A percentile compares a stretch with the other conserved stretches of the same genome.
These are phyloP conservation scores for Chlorops oryzae DNA, from an alignment of 1,140 invertebrate genomes.

Conservation along the genomic window DNA sequence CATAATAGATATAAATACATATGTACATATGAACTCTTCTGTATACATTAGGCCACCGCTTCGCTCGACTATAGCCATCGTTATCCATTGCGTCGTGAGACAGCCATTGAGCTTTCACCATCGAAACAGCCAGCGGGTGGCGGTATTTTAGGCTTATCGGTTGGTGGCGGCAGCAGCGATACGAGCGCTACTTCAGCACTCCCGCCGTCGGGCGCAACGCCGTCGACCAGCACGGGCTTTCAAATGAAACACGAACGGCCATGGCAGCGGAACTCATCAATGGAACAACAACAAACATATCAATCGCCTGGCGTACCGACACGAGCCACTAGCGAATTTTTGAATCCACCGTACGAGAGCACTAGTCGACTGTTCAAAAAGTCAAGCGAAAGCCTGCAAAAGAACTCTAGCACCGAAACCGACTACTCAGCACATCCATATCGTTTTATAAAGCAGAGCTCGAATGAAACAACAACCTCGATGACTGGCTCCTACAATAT, in stretches of 20 bases:
- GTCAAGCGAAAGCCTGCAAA: conserved; percentile 45
- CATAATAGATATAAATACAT: background rate
- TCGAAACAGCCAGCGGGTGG: conserved; percentile 39
- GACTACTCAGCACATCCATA: conserved; percentile 47
- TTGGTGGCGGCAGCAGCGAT: conserved; percentile 18
- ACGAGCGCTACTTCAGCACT: conserved; percentile 9
- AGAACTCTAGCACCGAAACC: conserved; percentile 47
- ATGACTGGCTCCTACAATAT: conserved; percentile 45
- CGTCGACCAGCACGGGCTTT: conserved; percentile 17
- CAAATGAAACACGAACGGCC: conserved; percentile 41
- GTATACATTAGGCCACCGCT: conserved; percentile 27
- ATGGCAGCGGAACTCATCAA: conserved; percentile 42
- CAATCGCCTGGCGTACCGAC: conserved; percentile 34
- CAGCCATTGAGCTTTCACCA: conserved; percentile 44
- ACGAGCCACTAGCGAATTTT: conserved; percentile 41
- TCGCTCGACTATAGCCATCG: conserved; percentile 43
- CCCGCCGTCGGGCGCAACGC: conserved; percentile 25
- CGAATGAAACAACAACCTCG: conserved; percentile 46
- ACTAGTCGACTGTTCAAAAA: conserved; percentile 36
- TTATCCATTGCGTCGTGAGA: conserved; percentile 42
- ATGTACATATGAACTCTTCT: background rate
- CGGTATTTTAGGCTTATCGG: conserved; percentile 26
- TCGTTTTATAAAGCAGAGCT: conserved; percentile 46
- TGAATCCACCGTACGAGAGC: conserved; percentile 39
- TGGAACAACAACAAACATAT: conserved; percentile 37